Conservation (phyloP, 2,113 vertebrate genomes). For the Gymnorhina tibicen region DNA sequence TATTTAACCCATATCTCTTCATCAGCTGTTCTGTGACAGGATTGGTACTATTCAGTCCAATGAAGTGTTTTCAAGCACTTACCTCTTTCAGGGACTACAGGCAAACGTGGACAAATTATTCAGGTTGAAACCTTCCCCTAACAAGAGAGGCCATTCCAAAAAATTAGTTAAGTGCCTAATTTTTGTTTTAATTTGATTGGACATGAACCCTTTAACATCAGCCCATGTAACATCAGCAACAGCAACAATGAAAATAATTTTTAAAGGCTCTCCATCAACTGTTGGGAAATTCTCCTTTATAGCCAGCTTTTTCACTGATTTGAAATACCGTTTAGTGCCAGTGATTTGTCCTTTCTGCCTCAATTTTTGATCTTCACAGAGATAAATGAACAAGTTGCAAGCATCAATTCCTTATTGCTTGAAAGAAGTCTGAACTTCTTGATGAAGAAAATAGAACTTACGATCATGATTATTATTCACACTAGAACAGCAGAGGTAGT, state of each 20-base stretch:
- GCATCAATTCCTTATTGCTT: background rate
- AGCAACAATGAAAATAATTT: background rate
- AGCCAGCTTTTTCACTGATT: background rate
- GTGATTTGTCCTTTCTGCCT: background rate
- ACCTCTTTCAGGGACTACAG: background rate
- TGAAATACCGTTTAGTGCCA: background rate
- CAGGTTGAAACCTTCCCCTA: background rate
- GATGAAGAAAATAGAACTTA: background rate
- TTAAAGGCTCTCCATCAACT: background rate
- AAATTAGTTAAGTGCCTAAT: background rate
- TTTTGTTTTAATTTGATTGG: background rate
- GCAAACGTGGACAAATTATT: background rate
- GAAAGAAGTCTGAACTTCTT: background rate
- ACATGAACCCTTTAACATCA: background rate
- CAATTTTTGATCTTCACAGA: background rate
- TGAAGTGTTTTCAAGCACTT: background rate
- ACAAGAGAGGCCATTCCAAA: background rate
- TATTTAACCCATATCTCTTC: background rate
- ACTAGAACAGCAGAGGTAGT: accelerated
- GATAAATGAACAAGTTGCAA: background rate
- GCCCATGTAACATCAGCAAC: background rate
- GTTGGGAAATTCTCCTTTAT: background rate
- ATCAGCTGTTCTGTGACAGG: background rate
- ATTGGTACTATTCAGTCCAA: background rate
- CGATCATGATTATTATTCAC: background rate